A percentile compares a stretch with the other conserved stretches of the same genome.
These are phyloP conservation scores for Cryptus viduatorius DNA, from an alignment of 2,888 invertebrate genomes.

Conservation along the genomic window DNA sequence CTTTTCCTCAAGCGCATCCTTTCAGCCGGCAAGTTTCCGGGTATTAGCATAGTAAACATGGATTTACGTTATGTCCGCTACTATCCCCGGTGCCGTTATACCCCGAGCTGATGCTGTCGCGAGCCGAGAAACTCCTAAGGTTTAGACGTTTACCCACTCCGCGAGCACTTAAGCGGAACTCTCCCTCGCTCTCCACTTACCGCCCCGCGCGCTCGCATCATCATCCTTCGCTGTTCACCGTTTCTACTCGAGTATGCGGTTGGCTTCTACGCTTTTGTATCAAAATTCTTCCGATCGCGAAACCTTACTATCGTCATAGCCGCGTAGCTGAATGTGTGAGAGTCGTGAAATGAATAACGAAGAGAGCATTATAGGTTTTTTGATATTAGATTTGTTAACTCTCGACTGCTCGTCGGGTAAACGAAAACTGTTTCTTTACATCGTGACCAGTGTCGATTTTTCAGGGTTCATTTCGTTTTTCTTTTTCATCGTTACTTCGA, in stretches of 20 bases:
- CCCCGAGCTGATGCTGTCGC: conserved; percentile 56
- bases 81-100: conserved; percentile 56
- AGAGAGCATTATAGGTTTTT: not conserved
- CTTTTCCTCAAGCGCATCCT: conserved; percentile 77
- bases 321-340: not conserved
- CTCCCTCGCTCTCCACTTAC: not conserved
- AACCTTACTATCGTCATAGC: not conserved
- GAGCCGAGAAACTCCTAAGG: conserved; percentile 45
- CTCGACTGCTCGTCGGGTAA: too few species aligned
- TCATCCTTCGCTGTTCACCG: conserved; percentile 32
- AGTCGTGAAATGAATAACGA: not conserved
- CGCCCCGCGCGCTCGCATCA: conserved; percentile 38
- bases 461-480: too few species aligned
- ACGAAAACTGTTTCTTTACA: too few species aligned
- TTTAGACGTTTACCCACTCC: conserved; percentile 76
- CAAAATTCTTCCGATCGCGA: conserved; percentile 35
- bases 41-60: conserved; percentile 83
- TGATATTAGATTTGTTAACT: not conserved
- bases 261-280: conserved; percentile 18
- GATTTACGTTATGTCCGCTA: conserved; percentile 81
- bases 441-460: too few species aligned
- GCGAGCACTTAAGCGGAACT: conserved; percentile 74
- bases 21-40: conserved; percentile 80
- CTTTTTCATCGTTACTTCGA: too few species aligned
- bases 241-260: not conserved